These are phyloP conservation scores for Neodiprion pinetum DNA, from an alignment of 1,140 invertebrate genomes.

Conservation along the genomic window DNA sequence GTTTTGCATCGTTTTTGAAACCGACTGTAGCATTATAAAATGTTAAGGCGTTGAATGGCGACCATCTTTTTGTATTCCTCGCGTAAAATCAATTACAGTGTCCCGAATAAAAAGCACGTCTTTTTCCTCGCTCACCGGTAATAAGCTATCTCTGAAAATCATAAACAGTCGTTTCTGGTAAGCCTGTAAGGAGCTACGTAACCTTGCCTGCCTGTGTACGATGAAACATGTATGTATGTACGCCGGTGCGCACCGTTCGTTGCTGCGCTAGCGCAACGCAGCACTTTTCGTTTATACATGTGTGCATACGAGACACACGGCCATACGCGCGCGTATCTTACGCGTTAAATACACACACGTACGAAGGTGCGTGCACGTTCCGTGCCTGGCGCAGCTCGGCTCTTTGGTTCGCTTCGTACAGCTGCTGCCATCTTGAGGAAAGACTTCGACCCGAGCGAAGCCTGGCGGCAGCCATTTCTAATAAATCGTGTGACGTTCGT, in stretches of 20 bases:
- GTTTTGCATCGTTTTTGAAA: too few species aligned
- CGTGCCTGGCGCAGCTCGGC: background rate
- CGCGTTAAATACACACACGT: background rate
- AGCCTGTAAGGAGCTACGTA: too few species aligned
- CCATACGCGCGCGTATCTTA: background rate
- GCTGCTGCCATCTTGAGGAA: conserved; percentile 4
- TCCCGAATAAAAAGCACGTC: too few species aligned
- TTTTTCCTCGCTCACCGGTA: too few species aligned
- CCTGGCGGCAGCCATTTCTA: background rate
- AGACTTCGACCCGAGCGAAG: background rate
- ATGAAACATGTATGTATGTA: too few species aligned
- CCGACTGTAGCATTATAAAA: background rate
- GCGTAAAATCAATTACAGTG: too few species aligned
- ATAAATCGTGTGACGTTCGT: conserved; percentile 5
- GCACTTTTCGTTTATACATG: background rate
- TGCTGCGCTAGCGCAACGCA: background rate
- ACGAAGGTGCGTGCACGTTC: background rate
- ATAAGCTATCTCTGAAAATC: too few species aligned
- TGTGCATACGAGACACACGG: background rate
- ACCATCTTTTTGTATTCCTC: too few species aligned
- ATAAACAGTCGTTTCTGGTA: too few species aligned
- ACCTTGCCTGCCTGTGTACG: background rate
- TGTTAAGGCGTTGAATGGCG: too few species aligned
- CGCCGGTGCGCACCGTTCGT: background rate
- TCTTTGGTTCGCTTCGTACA: background rate